These are phyloP conservation scores for Pantherophis guttatus DNA, from an alignment of 2,113 vertebrate genomes.

Conservation along the genomic window DNA sequence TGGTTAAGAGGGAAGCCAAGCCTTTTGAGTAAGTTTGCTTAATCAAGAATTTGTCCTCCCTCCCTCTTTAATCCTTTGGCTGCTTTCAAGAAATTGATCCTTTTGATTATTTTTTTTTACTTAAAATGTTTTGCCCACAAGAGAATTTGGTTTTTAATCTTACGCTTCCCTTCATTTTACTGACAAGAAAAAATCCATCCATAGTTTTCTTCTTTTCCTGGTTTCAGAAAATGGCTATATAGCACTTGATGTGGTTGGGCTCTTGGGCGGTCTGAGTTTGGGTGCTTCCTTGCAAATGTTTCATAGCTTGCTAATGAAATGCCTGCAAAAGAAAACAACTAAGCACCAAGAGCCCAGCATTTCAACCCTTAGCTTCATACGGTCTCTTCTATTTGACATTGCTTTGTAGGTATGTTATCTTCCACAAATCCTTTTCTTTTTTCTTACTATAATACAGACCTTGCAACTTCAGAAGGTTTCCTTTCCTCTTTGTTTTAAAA, in stretches of 20 bases:
- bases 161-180: constrained; percentile 28
- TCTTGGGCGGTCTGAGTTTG: not conserved
- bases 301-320: not conserved
- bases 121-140: too few species aligned
- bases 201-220: constrained; percentile 22
- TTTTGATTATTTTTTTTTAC: not conserved
- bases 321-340: not conserved
- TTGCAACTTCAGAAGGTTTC: constrained; percentile 6
- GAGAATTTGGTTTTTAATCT: not conserved
- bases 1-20: constrained; percentile 37
- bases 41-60: constrained; percentile 33
- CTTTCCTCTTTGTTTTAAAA: constrained; percentile 12
- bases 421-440: not conserved
- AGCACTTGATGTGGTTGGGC: not conserved
- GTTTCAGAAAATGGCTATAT: constrained; percentile 6
- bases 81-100: not conserved
- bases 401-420: not conserved
- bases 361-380: not conserved
- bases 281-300: not conserved
- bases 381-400: not conserved
- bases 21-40: constrained; percentile 31
- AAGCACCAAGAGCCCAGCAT: not conserved
- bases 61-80: not conserved
- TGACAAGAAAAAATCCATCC: constrained; percentile 19
- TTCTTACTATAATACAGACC: not conserved